Base-by-base conservation (phyloP, 2,888 invertebrate genomes). In the Tetranychus piercei region DNA sequence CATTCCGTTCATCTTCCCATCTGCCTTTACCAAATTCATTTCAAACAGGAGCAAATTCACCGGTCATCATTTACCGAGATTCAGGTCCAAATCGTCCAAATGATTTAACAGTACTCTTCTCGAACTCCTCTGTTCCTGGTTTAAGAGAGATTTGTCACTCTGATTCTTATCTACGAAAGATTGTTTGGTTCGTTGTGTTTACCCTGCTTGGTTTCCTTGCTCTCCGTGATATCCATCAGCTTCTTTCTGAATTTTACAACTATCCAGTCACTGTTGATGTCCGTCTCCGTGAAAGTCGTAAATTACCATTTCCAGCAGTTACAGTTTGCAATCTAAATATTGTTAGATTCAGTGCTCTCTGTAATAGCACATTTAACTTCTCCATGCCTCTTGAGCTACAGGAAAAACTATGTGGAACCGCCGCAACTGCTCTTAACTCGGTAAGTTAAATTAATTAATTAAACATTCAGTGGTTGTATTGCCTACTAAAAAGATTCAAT, bases 301-400 rank as follows among this genome's bases (percentile, higher is more conserved):
- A 75, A 44, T 73, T 76, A 18, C 74, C 74, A 44, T 78, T 79
- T 74, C 79, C 79, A 1, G 78, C 78, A n/a, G 77, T 79, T 1
- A 79, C 79, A 15, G 74, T 79, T 65, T 79, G 79, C 44, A 78
- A 78, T 73, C 45, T 78, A 45, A 79, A 79, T 73, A 75, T 76
- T 20, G 76, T 78, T 69, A 75, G 78, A 20, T 77, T 73, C 67
- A 71, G 71, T 44, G 76, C 77, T 11, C 71, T 77, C 1, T 77
- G 77, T 75, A 76, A 74, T 74, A 76, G 75, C 72, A 76, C 74
- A 67, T 77, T 72, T 15, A 75, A 76, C 74, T 76, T 67, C 71
- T 74, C 75, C n/a, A 75, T 76, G 75, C 77, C 77, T 8, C 20
- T 20, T 18, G 77, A 77, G 43, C 23, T 77, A 34, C 69, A 74